Percentiles rank a stretch among this genome's conserved stretches.
These are phyloP conservation scores for Actinemys pallida DNA, from an alignment of 2,113 vertebrate genomes.

Conservation along the genomic window DNA sequence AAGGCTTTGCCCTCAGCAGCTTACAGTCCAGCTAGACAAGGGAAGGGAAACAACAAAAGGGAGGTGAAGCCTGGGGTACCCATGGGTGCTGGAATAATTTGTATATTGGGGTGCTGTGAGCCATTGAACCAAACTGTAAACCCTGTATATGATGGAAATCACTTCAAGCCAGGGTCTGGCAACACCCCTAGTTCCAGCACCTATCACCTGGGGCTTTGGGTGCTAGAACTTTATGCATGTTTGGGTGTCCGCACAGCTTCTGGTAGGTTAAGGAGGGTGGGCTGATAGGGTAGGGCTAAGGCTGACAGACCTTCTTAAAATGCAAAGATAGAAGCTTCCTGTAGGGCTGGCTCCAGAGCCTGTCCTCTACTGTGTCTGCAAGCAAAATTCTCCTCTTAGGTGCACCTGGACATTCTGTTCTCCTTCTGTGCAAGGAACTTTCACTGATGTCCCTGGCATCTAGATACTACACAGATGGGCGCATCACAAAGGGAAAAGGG, in stretches of 20 bases:
- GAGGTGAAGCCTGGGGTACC: background rate
- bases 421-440: background rate
- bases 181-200: too few relatives aligned
- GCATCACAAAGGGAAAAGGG: background rate
- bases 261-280: background rate
- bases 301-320: background rate
- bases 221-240: background rate
- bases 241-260: background rate
- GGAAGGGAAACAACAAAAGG: background rate
- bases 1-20: background rate
- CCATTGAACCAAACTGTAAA: too few relatives aligned
- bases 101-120: too few relatives aligned
- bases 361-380: background rate
- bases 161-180: too few relatives aligned
- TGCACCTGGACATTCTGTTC: background rate
- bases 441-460: background rate
- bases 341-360: background rate
- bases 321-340: background rate
- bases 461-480: background rate
- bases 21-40: background rate
- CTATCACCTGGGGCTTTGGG: background rate
- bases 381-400: background rate
- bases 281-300: background rate
- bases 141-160: too few relatives aligned
- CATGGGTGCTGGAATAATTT: too few relatives aligned